Conservation (phyloP, 2,113 vertebrate species). For the Microtus pennsylvanicus region DNA sequence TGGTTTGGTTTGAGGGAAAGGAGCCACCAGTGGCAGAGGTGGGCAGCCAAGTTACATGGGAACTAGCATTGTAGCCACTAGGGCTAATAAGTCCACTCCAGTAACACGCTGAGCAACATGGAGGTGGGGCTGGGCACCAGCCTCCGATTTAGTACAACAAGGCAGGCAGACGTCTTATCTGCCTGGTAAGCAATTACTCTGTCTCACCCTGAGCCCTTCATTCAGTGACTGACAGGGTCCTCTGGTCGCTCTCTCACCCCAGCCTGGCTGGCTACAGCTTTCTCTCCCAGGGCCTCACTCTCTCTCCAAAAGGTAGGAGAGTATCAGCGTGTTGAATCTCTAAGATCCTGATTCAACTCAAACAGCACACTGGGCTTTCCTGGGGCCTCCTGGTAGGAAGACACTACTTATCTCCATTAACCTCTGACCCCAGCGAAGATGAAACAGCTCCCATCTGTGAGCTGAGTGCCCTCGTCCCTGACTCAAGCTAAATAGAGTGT, state of each 20-base stretch:
- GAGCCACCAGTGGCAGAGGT: background rate
- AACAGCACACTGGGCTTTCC: slow-evolving; percentile 69
- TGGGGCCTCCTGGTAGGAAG: slow-evolving; percentile 74
- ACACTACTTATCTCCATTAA: slow-evolving; percentile 81
- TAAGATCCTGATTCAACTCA: slow-evolving; percentile 60
- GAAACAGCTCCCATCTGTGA: slow-evolving; percentile 74
- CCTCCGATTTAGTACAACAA: background rate
- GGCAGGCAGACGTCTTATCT: slow-evolving; percentile 23
- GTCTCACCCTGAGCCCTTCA: background rate
- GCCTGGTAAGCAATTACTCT: background rate
- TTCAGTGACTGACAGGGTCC: background rate
- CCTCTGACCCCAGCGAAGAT: slow-evolving; percentile 77
- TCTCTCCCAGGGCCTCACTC: slow-evolving; percentile 42
- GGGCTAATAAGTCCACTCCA: background rate
- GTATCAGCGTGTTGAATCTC: slow-evolving; percentile 65
- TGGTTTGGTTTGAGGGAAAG: background rate
- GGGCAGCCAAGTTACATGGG: background rate
- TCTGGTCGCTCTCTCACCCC: background rate
- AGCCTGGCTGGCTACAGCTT: background rate
- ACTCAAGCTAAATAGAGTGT: slow-evolving; percentile 58
- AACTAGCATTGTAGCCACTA: background rate
- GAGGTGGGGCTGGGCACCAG: background rate
- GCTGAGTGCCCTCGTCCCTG: background rate
- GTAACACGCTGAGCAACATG: fast-evolving
- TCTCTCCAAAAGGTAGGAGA: slow-evolving; percentile 28